Evolutionary conservation across 2,888 invertebrate species (phyloP).

Genomic region (Metellina segmentata): DNA sequence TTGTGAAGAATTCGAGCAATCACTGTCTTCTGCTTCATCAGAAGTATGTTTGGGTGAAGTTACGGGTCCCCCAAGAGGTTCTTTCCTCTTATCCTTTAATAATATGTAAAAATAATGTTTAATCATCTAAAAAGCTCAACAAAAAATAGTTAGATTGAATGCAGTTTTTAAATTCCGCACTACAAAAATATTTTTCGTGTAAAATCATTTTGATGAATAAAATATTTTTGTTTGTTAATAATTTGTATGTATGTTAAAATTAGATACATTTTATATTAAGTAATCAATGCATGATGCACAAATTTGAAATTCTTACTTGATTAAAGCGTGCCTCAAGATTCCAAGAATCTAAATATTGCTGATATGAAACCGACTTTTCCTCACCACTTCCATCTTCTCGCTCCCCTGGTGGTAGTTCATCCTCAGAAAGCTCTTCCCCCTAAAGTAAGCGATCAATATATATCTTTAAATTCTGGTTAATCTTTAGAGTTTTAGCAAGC

Average conservation of each 20-base stretch:
- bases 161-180: no score
- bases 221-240: no score
- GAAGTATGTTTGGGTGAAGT: conserved; percentile 59
- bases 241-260: no score
- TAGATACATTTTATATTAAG: no score
- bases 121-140: no score
- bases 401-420: conserved; percentile 68
- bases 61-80: conserved; percentile 69
- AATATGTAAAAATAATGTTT: background rate
- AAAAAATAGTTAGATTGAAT: no score
- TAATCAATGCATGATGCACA: no score
- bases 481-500: no score
- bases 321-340: conserved; percentile 29
- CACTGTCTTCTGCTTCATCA: conserved; percentile 63
- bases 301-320: background rate
- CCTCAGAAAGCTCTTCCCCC: conserved; percentile 74
- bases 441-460: background rate
- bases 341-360: conserved; percentile 66
- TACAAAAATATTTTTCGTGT: no score
- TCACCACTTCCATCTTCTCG: conserved; percentile 74
- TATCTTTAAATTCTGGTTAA: no score
- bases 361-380: conserved; percentile 67
- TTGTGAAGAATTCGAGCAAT: conserved; percentile 46
- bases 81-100: conserved; percentile 66
- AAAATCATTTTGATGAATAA: no score